These are phyloP conservation scores for Bufo gargarizans DNA, from an alignment of 2,113 vertebrate genomes.

Conservation along the genomic window DNA sequence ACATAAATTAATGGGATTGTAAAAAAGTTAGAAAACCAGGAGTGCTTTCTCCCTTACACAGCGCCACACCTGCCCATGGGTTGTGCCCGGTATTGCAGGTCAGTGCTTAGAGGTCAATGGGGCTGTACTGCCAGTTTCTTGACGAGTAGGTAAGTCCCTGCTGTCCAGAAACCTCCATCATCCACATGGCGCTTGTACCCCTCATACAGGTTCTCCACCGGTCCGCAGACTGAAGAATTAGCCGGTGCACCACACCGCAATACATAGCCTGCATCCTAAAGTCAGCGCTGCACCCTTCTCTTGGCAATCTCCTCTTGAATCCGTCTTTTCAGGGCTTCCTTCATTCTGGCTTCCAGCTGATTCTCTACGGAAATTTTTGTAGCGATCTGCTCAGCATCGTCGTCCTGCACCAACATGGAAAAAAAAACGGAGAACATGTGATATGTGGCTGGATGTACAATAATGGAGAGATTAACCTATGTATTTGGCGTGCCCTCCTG, in stretches of 20 bases:
- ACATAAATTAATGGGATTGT: too few species aligned
- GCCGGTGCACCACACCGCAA: neutral
- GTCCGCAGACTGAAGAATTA: neutral
- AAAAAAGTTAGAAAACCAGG: too few species aligned
- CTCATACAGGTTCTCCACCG: neutral
- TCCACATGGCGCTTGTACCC: neutral
- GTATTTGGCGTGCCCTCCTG: too few species aligned
- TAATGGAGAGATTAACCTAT: too few species aligned
- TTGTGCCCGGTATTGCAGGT: too few species aligned
- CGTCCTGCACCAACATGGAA: constrained; percentile 71
- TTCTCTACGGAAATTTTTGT: constrained; percentile 79
- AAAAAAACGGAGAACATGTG: neutral
- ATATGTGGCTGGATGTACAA: too few species aligned
- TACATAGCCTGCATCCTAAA: neutral
- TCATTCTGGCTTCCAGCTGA: constrained; percentile 80
- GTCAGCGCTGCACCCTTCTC: constrained; percentile 78
- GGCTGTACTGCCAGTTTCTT: neutral
- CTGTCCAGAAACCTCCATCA: neutral
- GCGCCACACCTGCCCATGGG: too few species aligned
- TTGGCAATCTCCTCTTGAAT: constrained; percentile 84
- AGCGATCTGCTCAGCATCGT: constrained; percentile 80
- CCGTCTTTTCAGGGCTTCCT: constrained; percentile 76
- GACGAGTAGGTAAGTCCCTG: neutral
- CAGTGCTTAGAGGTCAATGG: too few species aligned
- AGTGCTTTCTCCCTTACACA: too few species aligned